phyloP scores from a whole-genome alignment of 2,797 vertebrate species.

The Parauchenoglanis punctatus region DNA sequence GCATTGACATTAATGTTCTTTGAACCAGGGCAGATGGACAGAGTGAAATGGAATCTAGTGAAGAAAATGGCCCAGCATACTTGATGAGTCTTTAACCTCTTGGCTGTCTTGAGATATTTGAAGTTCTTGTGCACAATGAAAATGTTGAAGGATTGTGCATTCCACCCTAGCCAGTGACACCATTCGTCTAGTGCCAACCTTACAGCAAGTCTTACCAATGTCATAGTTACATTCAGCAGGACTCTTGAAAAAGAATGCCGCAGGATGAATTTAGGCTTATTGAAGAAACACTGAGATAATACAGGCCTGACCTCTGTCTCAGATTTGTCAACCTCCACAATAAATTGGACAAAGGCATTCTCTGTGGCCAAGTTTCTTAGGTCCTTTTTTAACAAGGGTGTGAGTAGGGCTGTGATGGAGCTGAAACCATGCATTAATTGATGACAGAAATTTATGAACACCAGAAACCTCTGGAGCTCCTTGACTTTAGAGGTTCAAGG shows the following conservation, averaged over 20 bases:
- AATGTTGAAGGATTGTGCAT: neutral
- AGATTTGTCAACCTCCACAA: neutral
- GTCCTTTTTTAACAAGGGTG: neutral
- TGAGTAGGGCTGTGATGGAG: neutral
- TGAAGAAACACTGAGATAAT: neutral
- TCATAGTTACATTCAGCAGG: neutral
- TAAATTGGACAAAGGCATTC: neutral
- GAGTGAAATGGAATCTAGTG: neutral
- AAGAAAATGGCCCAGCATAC: neutral
- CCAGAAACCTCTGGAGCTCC: neutral
- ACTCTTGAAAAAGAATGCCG: neutral
- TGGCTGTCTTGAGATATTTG: neutral
- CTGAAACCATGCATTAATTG: neutral
- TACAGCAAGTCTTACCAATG: neutral
- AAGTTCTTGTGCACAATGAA: neutral
- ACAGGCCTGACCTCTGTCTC: neutral
- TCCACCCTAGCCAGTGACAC: neutral
- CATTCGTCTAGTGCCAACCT: neutral
- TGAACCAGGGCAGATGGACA: neutral
- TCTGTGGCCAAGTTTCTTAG: neutral
- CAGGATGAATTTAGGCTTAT: neutral
- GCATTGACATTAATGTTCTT: slow-evolving; percentile 9
- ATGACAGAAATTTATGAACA: neutral
- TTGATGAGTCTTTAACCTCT: neutral
- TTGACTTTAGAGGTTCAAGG: neutral